These are phyloP conservation scores for Coleophora deauratella DNA, from an alignment of 2,888 invertebrate species.

Conservation along the genomic window DNA sequence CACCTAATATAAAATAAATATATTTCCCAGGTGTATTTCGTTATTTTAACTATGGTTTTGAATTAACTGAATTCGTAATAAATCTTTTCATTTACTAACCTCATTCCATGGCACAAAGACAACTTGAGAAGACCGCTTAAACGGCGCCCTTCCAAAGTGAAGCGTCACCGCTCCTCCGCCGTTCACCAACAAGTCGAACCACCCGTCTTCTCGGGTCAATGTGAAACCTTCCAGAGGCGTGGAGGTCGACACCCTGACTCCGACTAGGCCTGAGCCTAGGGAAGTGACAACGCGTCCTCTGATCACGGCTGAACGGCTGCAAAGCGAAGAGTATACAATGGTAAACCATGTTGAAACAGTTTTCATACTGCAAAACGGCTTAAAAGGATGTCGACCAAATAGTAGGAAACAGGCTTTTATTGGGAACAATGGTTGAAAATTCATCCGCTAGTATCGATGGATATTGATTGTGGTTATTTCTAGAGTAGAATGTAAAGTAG, in stretches of 20 bases:
- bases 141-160: slow-evolving; percentile 94
- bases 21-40: no score
- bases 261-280: slow-evolving; percentile 94
- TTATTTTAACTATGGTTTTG: no score
- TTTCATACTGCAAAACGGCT: no score
- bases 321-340: slow-evolving; percentile 14
- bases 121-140: slow-evolving; percentile 89
- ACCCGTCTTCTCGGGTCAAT: slow-evolving; percentile 91
- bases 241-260: slow-evolving; percentile 95
- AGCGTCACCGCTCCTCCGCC: slow-evolving; percentile 98
- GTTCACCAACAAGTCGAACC: slow-evolving; percentile 99
- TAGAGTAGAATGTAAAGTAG: no score
- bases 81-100: slow-evolving; percentile 46
- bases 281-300: slow-evolving; percentile 94
- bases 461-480: no score
- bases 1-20: no score
- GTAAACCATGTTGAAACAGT: neutral
- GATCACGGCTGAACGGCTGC: slow-evolving; percentile 96
- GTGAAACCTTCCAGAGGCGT: slow-evolving; percentile 98
- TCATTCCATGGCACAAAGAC: slow-evolving; percentile 98
- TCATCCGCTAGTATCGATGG: neutral
- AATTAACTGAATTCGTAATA: no score
- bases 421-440: neutral
- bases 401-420: no score
- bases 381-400: no score